phyloP scores from a whole-genome alignment of 2,797 vertebrate species.

The Fistularia tabacaria region DNA sequence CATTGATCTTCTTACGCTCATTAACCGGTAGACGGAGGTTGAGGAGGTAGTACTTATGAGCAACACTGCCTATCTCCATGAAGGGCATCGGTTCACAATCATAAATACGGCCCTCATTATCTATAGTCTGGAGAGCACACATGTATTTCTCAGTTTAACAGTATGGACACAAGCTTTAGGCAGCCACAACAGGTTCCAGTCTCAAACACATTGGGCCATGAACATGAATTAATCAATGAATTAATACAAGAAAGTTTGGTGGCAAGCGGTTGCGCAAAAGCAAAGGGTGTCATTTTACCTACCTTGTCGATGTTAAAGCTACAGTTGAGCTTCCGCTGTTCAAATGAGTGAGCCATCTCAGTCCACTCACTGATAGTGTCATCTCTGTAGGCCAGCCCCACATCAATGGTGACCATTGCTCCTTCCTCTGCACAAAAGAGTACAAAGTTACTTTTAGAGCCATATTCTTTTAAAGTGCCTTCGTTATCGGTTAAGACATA shows the following conservation, averaged over 20 bases:
- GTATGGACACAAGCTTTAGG: background rate
- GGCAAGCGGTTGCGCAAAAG: no score
- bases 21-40: constrained; percentile 93
- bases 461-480: background rate
- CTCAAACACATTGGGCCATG: no score
- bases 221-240: no score
- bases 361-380: constrained; percentile 82
- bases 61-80: constrained; percentile 92
- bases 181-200: background rate
- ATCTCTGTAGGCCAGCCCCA: constrained; percentile 88
- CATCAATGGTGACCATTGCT: constrained; percentile 84
- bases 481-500: background rate
- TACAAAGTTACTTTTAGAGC: background rate
- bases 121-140: constrained; percentile 69
- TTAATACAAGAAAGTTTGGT: no score
- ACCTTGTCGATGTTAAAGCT: constrained; percentile 85
- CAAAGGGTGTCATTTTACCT: background rate
- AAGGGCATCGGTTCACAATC: constrained; percentile 91
- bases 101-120: constrained; percentile 89
- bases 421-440: constrained; percentile 76
- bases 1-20: constrained; percentile 86
- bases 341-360: constrained; percentile 86
- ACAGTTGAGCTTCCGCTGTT: constrained; percentile 89
- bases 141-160: background rate
- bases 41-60: constrained; percentile 96